phyloP scores from a whole-genome alignment of 1,140 invertebrate genomes.

The Drosophila biarmipes region DNA sequence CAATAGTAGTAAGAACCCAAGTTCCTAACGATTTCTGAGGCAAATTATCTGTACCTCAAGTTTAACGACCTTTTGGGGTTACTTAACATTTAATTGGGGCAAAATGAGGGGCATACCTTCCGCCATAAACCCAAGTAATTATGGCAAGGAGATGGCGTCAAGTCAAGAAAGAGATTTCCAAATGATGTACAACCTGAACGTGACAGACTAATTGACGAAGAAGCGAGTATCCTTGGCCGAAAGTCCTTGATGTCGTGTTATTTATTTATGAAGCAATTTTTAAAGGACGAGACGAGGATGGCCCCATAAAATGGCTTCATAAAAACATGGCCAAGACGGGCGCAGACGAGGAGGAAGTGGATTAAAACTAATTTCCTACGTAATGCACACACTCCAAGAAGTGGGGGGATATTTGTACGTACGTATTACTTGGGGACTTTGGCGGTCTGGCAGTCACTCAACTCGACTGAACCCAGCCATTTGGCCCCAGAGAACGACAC shows the following conservation, averaged over 20 bases:
- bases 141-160: constrained; percentile 7
- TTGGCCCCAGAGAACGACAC: constrained; percentile 69
- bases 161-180: constrained; percentile 56
- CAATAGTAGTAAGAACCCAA: constrained; percentile 17
- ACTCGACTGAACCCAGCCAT: constrained; percentile 36
- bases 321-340: constrained; percentile 36
- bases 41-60: constrained; percentile 39
- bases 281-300: constrained; percentile 26
- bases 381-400: constrained; percentile 41
- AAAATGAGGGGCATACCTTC: constrained; percentile 23
- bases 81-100: constrained; percentile 50
- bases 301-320: constrained; percentile 33
- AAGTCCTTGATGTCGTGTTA: constrained; percentile 51
- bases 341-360: constrained; percentile 55
- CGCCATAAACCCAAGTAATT: constrained; percentile 60
- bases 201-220: constrained; percentile 55
- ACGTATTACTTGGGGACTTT: constrained; percentile 12
- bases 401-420: not conserved
- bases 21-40: constrained; percentile 26
- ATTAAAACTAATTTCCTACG: constrained; percentile 81
- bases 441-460: constrained; percentile 48
- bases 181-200: constrained; percentile 57
- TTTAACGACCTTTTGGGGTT: constrained; percentile 51
- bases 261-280: constrained; percentile 77
- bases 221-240: constrained; percentile 34